Evolutionary conservation across 2,888 invertebrate species (phyloP).

Genomic region (Uloborus plumipes): DNA sequence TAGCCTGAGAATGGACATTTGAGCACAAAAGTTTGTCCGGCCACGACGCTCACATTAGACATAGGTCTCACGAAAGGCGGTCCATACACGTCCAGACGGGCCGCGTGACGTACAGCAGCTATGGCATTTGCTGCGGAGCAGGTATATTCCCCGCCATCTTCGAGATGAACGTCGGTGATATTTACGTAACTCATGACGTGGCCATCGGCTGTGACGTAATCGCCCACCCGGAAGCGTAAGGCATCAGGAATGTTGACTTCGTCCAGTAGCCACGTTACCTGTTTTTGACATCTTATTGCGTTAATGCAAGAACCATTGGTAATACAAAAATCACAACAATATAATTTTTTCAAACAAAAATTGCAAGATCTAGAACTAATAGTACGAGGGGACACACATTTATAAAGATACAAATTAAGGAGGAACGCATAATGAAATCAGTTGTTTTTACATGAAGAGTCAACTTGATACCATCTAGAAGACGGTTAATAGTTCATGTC

Average conservation of each 20-base stretch:
- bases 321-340: too few species aligned
- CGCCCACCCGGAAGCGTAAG: constrained; percentile 66
- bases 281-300: not conserved
- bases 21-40: constrained; percentile 80
- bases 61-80: constrained; percentile 84
- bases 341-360: too few species aligned
- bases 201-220: constrained; percentile 69
- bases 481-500: too few species aligned
- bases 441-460: too few species aligned
- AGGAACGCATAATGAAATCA: too few species aligned
- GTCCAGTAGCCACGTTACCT: constrained; percentile 66
- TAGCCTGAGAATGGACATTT: constrained; percentile 95
- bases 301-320: not conserved
- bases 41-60: constrained; percentile 85
- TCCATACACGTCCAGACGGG: constrained; percentile 85
- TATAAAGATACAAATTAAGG: too few species aligned
- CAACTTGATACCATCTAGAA: too few species aligned
- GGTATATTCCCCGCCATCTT: constrained; percentile 70
- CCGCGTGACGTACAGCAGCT: constrained; percentile 75
- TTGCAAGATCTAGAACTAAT: too few species aligned
- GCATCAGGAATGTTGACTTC: constrained; percentile 43
- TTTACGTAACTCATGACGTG: constrained; percentile 71
- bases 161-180: constrained; percentile 69
- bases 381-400: too few species aligned
- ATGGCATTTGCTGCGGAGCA: constrained; percentile 70